These are phyloP conservation scores for Imbricaverruca yamaguchii DNA, from an alignment of 2,888 invertebrate genomes.

Conservation along the genomic window DNA sequence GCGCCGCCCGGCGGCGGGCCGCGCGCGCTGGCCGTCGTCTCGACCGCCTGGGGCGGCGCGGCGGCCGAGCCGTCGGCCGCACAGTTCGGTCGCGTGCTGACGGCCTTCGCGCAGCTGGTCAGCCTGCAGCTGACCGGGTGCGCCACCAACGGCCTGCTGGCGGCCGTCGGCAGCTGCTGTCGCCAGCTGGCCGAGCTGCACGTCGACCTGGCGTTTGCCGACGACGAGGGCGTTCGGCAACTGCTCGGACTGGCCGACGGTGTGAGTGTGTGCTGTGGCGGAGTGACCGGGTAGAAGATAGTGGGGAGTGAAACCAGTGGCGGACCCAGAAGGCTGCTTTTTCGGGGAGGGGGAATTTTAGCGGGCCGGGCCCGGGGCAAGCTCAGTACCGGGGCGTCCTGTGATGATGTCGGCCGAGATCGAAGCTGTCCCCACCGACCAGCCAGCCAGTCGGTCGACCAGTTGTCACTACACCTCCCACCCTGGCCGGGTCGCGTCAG, in stretches of 20 bases:
- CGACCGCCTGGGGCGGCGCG: background rate
- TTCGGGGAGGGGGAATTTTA: too few species aligned
- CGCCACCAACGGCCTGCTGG: background rate
- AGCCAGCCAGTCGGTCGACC: too few species aligned
- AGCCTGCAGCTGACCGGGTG: background rate
- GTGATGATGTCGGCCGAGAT: too few species aligned
- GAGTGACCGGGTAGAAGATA: too few species aligned
- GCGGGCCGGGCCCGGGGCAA: too few species aligned
- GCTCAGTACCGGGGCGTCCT: too few species aligned
- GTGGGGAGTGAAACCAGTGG: too few species aligned
- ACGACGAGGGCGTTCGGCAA: background rate
- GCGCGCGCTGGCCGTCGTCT: background rate
- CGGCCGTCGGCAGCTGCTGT: background rate
- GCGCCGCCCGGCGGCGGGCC: constrained; percentile 8
- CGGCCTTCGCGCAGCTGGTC: background rate
- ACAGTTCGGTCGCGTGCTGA: background rate
- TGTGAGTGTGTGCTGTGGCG: background rate
- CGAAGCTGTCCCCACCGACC: too few species aligned
- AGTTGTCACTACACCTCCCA: too few species aligned
- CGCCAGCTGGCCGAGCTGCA: background rate
- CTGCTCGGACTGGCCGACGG: background rate
- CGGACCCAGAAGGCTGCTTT: too few species aligned
- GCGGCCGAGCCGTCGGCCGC: background rate
- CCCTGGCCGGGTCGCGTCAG: too few species aligned
- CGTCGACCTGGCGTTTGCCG: background rate